Evolutionary conservation across 2,888 invertebrate genomes (phyloP), one percentile per base, ranked within the genome.

Genomic region (Labia minor): DNA sequence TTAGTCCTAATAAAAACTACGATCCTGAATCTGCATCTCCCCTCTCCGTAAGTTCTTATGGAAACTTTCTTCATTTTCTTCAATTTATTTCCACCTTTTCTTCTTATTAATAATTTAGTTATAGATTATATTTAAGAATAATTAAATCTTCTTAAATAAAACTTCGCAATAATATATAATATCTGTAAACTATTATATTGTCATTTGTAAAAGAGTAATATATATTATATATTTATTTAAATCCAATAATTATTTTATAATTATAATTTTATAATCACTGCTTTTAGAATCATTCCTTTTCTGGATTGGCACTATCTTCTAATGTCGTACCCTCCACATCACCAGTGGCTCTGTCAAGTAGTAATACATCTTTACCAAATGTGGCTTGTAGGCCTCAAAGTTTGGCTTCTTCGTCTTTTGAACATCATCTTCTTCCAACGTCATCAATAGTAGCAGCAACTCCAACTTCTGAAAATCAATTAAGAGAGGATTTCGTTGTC

Each of bases 401-500:
- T 1, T 74, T 84, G 2, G 84, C 83, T 0, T 82, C 79, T 0
- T 78, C 82, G 3, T 49, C 49, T 16, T 4, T 4, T 2, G 82
- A 82, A 70, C 77, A 78, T 0, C 74, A 82, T 66, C 75, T 74
- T 11, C 74, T 77, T 69, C 70, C 70, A 19, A 66, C 70, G 1
- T 65, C 70, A n/a, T 64, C 70, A 21, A 68, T 69, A 16, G 66
- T 64, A 10, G 67, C 67, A 19, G 65, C 19, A 11, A 67, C 62
- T 37, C 64, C 65, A 37, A 69, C 71, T 19, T 69, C 70, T 8
- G 80, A 80, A 69, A 75, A 76, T 69, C 78, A 78, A 70, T 74
- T 84, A n/a, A 76, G 83, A 67, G 86, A 86, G 68, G 87, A 87
- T 78, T 89, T 88, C 75, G 79, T 86, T 0, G 80, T 83, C 4